A percentile compares a stretch with the other conserved stretches of the same genome.
Evolutionary conservation across 2,888 invertebrate species (phyloP).

Genomic region (Helleia helle): DNA sequence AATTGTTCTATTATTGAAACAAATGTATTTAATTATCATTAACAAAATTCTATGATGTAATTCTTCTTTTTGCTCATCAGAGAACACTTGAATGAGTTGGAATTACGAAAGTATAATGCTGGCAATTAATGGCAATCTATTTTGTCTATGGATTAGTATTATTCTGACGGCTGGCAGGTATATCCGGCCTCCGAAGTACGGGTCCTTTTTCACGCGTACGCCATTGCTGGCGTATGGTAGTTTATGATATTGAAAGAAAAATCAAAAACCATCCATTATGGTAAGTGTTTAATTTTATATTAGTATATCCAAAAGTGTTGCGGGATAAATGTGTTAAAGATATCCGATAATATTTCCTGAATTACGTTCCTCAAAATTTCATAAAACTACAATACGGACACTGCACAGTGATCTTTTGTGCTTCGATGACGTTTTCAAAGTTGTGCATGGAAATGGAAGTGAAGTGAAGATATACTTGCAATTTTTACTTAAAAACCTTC

Average conservation of each 20-base stretch:
- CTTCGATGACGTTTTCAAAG: constrained; percentile 61
- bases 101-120: not conserved
- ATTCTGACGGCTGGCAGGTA: constrained; percentile 38
- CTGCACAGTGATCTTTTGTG: constrained; percentile 50
- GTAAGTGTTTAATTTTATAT: constrained; percentile 70
- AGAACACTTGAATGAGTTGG: not conserved
- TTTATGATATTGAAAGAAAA: constrained; percentile 78
- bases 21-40: too few relatives aligned
- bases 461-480: constrained; percentile 20
- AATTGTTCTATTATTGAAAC: too few relatives aligned
- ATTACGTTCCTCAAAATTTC: constrained; percentile 29
- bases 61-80: not conserved
- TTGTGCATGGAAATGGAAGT: constrained; percentile 38
- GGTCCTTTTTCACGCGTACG: constrained; percentile 86
- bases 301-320: constrained; percentile 42
- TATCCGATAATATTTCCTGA: constrained; percentile 44
- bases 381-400: constrained; percentile 34
- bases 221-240: constrained; percentile 90
- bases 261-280: constrained; percentile 90
- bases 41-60: too few relatives aligned
- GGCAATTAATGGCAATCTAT: constrained; percentile 27
- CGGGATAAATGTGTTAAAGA: constrained; percentile 32
- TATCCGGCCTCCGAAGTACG: constrained; percentile 47
- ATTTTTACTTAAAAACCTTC: not conserved
- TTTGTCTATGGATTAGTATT: constrained; percentile 37